Percentiles rank a stretch among this genome's conserved stretches.
Evolutionary conservation across 2,888 invertebrate genomes (phyloP).

Genomic region (Lycia hirtaria): DNA sequence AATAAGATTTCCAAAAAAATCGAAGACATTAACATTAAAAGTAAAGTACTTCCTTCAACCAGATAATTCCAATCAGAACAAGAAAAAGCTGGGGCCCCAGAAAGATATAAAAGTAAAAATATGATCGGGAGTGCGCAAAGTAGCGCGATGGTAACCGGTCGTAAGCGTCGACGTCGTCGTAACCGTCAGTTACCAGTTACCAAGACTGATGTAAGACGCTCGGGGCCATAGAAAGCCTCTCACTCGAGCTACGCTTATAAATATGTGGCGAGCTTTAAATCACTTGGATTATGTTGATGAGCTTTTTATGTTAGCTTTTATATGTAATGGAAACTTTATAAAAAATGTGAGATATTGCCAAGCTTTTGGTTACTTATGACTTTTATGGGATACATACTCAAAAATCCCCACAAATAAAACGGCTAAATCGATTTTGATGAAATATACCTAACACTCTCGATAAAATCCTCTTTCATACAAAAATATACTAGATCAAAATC

Average conservation of each 20-base stretch:
- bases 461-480: no score
- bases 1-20: neutral
- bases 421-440: no score
- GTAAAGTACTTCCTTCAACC: slow-evolving; percentile 24
- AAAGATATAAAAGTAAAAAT: slow-evolving; percentile 47
- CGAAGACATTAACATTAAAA: slow-evolving; percentile 4
- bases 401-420: neutral
- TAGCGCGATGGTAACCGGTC: slow-evolving; percentile 63
- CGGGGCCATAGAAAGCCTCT: slow-evolving; percentile 44
- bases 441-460: no score
- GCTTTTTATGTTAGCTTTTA: no score
- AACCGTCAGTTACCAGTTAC: slow-evolving; percentile 56
- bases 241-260: slow-evolving; percentile 13
- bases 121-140: slow-evolving; percentile 44
- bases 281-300: slow-evolving; percentile 16
- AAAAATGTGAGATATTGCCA: no score
- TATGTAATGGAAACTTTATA: no score
- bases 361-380: neutral
- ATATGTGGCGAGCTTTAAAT: slow-evolving; percentile 12
- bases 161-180: slow-evolving; percentile 55
- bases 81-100: slow-evolving; percentile 1
- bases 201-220: slow-evolving; percentile 71
- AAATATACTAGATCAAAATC: no score
- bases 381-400: neutral
- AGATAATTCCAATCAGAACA: slow-evolving; percentile 18